A percentile compares a stretch with the other conserved stretches of the same genome.
Evolutionary conservation across 1,140 invertebrate genomes (phyloP).

Genomic region (Hyposmocoma kahamanoa): DNA sequence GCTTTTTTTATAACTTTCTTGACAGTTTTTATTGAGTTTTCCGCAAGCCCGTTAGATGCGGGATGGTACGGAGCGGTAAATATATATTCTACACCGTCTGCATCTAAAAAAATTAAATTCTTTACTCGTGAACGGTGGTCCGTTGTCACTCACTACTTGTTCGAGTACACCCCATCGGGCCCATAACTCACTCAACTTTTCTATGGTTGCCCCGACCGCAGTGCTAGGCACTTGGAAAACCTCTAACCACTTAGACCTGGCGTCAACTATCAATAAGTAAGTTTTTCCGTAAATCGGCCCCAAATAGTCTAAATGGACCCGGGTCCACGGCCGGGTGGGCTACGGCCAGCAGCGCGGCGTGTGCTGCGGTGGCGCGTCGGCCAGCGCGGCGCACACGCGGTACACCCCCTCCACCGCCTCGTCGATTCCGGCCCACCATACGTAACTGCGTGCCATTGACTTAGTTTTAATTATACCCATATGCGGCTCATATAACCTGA

Average conservation of each 20-base stretch:
- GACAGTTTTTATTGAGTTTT: no score
- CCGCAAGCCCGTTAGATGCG: background rate
- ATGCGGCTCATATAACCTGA: conserved; percentile 44
- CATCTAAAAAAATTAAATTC: background rate
- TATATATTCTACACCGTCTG: background rate
- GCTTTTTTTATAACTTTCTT: no score
- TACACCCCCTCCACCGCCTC: conserved; percentile 48
- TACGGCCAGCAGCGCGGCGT: conserved; percentile 17
- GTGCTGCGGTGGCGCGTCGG: conserved; percentile 16
- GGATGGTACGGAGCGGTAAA: no score
- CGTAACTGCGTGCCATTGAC: no score
- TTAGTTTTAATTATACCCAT: conserved; percentile 38
- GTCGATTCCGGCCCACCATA: no score
- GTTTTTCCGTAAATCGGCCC: background rate
- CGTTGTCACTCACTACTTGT: conserved; percentile 3
- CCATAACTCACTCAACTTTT: background rate
- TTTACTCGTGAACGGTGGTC: no score
- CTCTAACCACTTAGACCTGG: background rate
- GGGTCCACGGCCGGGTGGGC: conserved; percentile 30
- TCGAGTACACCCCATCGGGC: background rate
- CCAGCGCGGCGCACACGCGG: conserved; percentile 34
- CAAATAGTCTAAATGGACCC: background rate
- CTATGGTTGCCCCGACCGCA: background rate
- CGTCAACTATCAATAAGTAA: background rate
- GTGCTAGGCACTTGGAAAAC: background rate